Base-by-base conservation (phyloP, 2,113 vertebrate genomes). In the Sialia sialis region DNA sequence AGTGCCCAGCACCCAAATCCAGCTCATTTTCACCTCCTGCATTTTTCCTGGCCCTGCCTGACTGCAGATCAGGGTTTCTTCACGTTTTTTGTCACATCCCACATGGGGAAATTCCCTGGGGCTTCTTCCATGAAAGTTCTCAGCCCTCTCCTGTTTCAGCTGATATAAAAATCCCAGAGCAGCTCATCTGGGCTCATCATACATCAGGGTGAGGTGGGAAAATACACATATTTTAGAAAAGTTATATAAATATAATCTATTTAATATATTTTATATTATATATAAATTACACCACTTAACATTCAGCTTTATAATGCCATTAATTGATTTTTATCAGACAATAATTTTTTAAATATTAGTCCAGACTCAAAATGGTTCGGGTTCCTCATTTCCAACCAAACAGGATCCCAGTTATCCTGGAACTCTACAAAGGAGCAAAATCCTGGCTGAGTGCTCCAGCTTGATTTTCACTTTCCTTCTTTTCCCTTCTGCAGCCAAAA, bases 391-490 rank as follows among this genome's bases (percentile, higher is more conserved):
- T 30, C 38, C 62, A 58, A 30, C 19, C 32, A 64, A 39, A 39
- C 6, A 29, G 6, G 32, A 11, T 13, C 32, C 41, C 10, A 17
- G 12, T 49, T 43, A 30, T 32, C 46, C 16, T 43, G 36, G 81
- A 70, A 38, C 7, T 44, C 36, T 18, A 11, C 10, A 29, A 60
- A 62, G 19, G 34, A 30, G 26, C 22, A 55, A 41, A 43, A 23
- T 18, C 43, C 10, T 6, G 17, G 9, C 15, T 64, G 14, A 34
- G 43, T 0, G 0, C 48, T 84, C 27, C 3, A 1, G 16, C 23
- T 54, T 49, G 55, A 17, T 4, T 52, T 62, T 68, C 64, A 10
- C 36, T 27, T 51, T 55, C 13, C 8, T 64, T 68, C 63, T 70
- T 15, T 43, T 41, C 49, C 34, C 20, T 38, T 51, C 46, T 58